Evolutionary conservation across 2,888 invertebrate genomes (phyloP), one percentile per base, ranked within the genome.

Genomic region (Heliconius sara): DNA sequence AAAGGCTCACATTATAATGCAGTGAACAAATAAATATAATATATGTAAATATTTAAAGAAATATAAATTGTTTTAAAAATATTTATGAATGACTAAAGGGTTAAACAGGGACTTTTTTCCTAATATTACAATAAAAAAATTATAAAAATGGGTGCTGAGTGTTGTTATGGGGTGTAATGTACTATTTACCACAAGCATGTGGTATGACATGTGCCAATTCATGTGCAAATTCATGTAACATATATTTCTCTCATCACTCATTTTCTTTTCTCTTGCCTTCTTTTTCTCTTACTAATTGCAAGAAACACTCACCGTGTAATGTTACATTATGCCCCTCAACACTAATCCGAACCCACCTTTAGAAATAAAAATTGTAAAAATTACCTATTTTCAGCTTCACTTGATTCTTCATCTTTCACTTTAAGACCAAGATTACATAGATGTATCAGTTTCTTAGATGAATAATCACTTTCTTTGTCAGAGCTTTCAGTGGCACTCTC

Each of bases 401-500:
- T 83, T 57, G 84, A 83, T 43, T 85, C 84, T n/a, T 86, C 93
- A 91, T 88, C 88, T 88, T 93, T 87, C 39, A 93, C 93, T 82
- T 95, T 93, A 47, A 95, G 86, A 0, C 96, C 96, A 67, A 96
- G 87, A 80, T 95, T 95, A 87, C 96, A 95, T 22, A 96, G 88
- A 85, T 96, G 96, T 82, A 95, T 95, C 82, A 93, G 83, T 81
- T 96, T 96, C 91, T 96, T 96, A 77, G 96, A 95, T 76, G 95
- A 95, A 82, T 93, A 93, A 66, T 87, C 82, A 82, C 84, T 79
- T 63, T 83, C 84, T 39, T 78, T 80, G 34, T 83, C 83, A n/a
- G 82, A 80, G 65, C 79, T 84, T 16, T 84, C 83, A 5, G 65
- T 75, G 43, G 82, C 82, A 66, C 79, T 81, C 6, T 80, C 78